phyloP scores from a whole-genome alignment of 2,797 vertebrate genomes.

The Oreochromis grahami region DNA sequence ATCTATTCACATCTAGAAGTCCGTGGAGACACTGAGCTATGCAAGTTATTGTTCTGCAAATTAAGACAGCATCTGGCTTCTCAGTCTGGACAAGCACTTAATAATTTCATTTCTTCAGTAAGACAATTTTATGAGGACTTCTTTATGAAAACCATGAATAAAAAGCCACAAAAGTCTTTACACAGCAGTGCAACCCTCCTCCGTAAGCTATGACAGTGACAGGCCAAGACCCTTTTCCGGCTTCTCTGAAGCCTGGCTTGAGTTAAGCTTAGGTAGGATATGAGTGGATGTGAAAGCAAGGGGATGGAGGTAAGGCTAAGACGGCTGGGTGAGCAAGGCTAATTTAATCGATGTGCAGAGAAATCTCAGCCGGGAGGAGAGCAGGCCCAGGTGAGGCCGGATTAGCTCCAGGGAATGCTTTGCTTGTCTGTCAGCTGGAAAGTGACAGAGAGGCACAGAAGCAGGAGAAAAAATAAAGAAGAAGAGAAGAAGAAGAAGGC shows the following conservation, averaged over 20 bases:
- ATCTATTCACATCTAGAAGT: neutral
- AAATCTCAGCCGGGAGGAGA: constrained; percentile 21
- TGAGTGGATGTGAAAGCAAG: neutral
- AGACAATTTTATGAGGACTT: neutral
- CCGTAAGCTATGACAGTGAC: neutral
- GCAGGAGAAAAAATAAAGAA: neutral
- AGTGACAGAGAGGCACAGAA: neutral
- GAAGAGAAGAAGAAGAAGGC: neutral
- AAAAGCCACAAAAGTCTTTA: neutral
- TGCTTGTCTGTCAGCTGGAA: constrained; percentile 17
- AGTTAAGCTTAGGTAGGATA: neutral
- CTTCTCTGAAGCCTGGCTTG: constrained; percentile 2
- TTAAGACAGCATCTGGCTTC: neutral
- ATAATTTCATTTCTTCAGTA: neutral
- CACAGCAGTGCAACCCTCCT: neutral
- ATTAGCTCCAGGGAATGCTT: constrained; percentile 18
- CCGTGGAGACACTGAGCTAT: neutral
- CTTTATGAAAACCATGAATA: neutral
- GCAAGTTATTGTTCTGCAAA: constrained; percentile 6
- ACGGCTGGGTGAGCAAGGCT: neutral
- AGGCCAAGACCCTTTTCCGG: neutral
- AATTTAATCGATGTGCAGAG: constrained; percentile 25
- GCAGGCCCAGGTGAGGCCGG: constrained; percentile 15
- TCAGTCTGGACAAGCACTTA: neutral
- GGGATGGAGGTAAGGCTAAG: neutral